Evolutionary conservation across 2,888 invertebrate species (phyloP).

Genomic region (Drosophila peninsularis): DNA sequence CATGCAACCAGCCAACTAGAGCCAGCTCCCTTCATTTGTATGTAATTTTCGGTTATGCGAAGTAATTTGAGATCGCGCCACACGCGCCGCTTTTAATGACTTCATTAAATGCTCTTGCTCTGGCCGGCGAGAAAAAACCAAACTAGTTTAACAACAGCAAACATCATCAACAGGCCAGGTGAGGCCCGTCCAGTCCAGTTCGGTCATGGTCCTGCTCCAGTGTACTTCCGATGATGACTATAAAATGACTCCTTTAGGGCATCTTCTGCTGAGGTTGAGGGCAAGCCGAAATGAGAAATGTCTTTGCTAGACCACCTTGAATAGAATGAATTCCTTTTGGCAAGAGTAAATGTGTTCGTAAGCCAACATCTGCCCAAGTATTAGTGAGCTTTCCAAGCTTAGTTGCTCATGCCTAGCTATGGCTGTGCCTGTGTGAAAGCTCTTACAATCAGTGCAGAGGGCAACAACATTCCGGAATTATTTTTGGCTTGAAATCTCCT

Average conservation of each 20-base stretch:
- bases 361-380: not conserved
- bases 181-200: slow-evolving; percentile 3
- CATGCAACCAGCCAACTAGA: slow-evolving; percentile 19
- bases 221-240: slow-evolving; percentile 74
- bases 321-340: slow-evolving; percentile 26
- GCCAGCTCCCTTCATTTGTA: slow-evolving; percentile 48
- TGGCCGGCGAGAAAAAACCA: slow-evolving; percentile 14
- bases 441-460: slow-evolving; percentile 10
- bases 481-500: slow-evolving; percentile 51
- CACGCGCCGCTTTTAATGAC: slow-evolving; percentile 84
- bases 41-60: slow-evolving; percentile 82
- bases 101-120: slow-evolving; percentile 80
- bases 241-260: slow-evolving; percentile 76
- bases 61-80: slow-evolving; percentile 83
- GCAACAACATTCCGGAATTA: not conserved
- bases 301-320: slow-evolving; percentile 52
- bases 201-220: slow-evolving; percentile 20
- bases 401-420: not conserved
- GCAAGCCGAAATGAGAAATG: slow-evolving; percentile 41
- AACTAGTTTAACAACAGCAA: slow-evolving; percentile 55
- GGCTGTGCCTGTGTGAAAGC: slow-evolving; percentile 10
- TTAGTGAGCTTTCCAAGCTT: slow-evolving; percentile 16
- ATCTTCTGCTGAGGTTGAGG: slow-evolving; percentile 45
- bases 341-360: slow-evolving; percentile 5
- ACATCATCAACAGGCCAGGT: slow-evolving; percentile 21